Base-by-base conservation (phyloP, 1,140 invertebrate species). In the Steinernema feltiae region DNA sequence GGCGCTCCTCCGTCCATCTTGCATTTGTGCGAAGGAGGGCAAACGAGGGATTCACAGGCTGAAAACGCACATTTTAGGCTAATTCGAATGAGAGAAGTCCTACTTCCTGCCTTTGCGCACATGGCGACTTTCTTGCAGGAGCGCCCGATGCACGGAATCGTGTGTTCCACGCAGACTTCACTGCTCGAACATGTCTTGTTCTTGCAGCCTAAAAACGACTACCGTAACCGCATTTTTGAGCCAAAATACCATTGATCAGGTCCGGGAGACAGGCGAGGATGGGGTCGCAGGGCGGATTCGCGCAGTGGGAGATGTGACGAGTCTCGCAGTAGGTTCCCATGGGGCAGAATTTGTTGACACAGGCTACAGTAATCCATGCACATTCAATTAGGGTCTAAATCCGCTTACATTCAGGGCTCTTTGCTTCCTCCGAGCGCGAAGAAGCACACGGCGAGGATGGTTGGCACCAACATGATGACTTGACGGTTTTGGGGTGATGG, bases 301-400 rank as follows among this genome's bases (percentile, higher is more conserved):
- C 2, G 24, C 53, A 63, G 53, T 27, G 12, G 3, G 53, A 3
- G 53, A 63, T 63, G 53, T 63, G 53, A 21, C 53, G 53, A 7
- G 53, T 63, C 24, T 63, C 53, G 53, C 53, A 63, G 24, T 15
- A 63, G 2, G 53, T 63, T 63, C 53, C 53, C 53, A 63, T 63
- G 24, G 53, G 53, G 53, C 53, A 63, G 53, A 63, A 63, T 63
- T 63, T 63, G 53, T 63, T 63, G 3, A 63, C 53, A 21, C 53
- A 63, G 24, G 15, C 53, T 63, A 63, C 7, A 63, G 24, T 7
- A 21, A 3, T 7, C 24, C 3, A 3, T 63, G 7, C 53, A 41
- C 7, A 18, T 63, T 63, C 24, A n/a, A n/a, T 27, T 27, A 63
- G 24, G 12, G 3, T 3, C 7, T 63, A 27, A 27, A 63, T 46